A percentile compares a stretch with the other conserved stretches of the same genome.
phyloP scores from a whole-genome alignment of 2,113 vertebrate genomes.

The Podocnemis expansa region DNA sequence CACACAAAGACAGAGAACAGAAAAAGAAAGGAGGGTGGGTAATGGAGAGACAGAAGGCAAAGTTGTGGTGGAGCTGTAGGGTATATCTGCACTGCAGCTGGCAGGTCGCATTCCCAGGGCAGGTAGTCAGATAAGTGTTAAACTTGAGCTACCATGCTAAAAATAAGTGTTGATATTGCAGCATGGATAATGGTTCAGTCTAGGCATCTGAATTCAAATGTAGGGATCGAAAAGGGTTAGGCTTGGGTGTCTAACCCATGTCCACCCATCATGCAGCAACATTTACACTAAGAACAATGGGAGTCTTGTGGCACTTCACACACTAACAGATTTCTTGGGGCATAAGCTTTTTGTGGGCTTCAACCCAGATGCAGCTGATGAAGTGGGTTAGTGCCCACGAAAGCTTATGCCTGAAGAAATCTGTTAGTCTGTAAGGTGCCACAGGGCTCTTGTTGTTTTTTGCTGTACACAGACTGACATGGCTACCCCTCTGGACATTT shows the following conservation, averaged over 20 bases:
- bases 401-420: no score
- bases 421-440: no score
- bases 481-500: no score
- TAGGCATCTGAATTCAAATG: background rate
- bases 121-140: background rate
- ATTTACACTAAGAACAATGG: no score
- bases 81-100: background rate
- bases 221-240: background rate
- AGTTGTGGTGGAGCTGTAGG: background rate
- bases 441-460: no score
- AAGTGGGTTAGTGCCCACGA: no score
- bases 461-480: no score
- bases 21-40: background rate
- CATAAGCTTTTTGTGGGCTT: no score
- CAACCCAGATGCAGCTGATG: no score
- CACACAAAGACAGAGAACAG: background rate
- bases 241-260: background rate
- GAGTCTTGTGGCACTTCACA: no score
- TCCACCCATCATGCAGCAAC: background rate
- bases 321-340: no score
- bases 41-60: background rate
- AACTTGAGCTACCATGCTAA: background rate
- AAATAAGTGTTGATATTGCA: background rate
- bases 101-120: background rate
- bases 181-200: background rate